Evolutionary conservation across 2,888 invertebrate species (phyloP).

Genomic region (Neria commutata): DNA sequence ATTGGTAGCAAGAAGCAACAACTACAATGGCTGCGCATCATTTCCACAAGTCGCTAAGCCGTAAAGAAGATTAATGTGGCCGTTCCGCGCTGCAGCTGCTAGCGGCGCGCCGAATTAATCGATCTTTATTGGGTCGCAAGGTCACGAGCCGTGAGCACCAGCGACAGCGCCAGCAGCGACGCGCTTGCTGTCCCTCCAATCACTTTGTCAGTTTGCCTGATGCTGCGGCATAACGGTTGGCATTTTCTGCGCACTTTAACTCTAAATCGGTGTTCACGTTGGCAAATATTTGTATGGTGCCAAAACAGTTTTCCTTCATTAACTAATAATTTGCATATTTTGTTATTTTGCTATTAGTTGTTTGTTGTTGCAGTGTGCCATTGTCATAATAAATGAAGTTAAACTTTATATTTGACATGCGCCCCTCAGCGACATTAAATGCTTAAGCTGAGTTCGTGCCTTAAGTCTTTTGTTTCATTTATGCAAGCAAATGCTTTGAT

Average conservation of each 20-base stretch:
- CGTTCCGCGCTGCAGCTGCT: neutral
- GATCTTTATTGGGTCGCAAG: conserved; percentile 17
- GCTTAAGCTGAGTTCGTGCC: conserved; percentile 40
- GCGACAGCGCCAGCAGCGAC: neutral
- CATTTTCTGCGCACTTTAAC: too few relatives aligned
- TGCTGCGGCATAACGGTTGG: too few relatives aligned
- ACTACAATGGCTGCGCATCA: neutral
- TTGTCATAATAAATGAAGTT: too few relatives aligned
- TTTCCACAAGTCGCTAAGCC: neutral
- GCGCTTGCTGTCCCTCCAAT: neutral
- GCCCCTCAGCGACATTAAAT: too few relatives aligned
- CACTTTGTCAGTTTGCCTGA: neutral
- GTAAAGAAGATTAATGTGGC: conserved; percentile 15
- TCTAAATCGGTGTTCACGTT: too few relatives aligned
- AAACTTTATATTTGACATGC: too few relatives aligned
- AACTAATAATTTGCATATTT: too few relatives aligned
- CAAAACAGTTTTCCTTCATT: too few relatives aligned
- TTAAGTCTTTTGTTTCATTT: conserved; percentile 33
- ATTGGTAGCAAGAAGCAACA: too few relatives aligned
- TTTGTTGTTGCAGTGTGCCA: too few relatives aligned
- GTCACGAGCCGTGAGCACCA: conserved; percentile 11
- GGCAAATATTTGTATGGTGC: too few relatives aligned
- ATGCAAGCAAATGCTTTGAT: neutral
- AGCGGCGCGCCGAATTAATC: neutral
- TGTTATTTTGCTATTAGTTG: too few relatives aligned